Percentiles rank a stretch among this genome's conserved stretches.
These are phyloP conservation scores for Coreoperca whiteheadi DNA, from an alignment of 2,113 vertebrate genomes.

Conservation along the genomic window DNA sequence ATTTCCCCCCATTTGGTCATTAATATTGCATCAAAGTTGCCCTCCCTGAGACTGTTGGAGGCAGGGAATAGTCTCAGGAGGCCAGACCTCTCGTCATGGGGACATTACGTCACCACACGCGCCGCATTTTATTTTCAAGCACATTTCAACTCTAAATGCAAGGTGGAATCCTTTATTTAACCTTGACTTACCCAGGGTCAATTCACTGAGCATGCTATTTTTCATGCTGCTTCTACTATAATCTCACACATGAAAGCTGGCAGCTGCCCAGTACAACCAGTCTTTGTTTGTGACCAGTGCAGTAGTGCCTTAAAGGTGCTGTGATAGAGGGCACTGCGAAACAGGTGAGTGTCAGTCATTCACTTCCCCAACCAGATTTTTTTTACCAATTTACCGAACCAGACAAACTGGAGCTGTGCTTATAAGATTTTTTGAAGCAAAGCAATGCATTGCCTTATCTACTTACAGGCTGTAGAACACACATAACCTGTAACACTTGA, in stretches of 20 bases:
- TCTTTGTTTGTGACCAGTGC: background rate
- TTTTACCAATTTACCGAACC: background rate
- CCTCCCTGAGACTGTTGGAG: slow-evolving; percentile 56
- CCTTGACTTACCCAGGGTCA: background rate
- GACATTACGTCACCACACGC: slow-evolving; percentile 68
- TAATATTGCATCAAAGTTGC: slow-evolving; percentile 78
- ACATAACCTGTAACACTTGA: background rate
- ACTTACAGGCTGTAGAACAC: background rate
- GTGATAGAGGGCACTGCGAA: too few species aligned
- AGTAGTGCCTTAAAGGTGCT: background rate
- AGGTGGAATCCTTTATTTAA: slow-evolving; percentile 8
- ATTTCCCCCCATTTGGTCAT: slow-evolving; percentile 77
- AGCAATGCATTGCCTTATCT: background rate
- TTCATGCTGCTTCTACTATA: background rate
- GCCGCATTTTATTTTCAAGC: slow-evolving; percentile 19
- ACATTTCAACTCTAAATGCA: slow-evolving; percentile 16
- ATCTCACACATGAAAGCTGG: background rate
- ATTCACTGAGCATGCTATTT: background rate
- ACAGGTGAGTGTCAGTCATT: background rate
- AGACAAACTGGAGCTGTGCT: background rate
- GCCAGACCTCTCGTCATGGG: slow-evolving; percentile 50
- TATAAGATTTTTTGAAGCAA: background rate
- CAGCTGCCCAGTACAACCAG: background rate
- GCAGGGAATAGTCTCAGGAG: slow-evolving; percentile 50
- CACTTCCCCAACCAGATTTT: background rate